Conservation (phyloP, 2,113 vertebrate genomes). For the Callorhinus ursinus region DNA sequence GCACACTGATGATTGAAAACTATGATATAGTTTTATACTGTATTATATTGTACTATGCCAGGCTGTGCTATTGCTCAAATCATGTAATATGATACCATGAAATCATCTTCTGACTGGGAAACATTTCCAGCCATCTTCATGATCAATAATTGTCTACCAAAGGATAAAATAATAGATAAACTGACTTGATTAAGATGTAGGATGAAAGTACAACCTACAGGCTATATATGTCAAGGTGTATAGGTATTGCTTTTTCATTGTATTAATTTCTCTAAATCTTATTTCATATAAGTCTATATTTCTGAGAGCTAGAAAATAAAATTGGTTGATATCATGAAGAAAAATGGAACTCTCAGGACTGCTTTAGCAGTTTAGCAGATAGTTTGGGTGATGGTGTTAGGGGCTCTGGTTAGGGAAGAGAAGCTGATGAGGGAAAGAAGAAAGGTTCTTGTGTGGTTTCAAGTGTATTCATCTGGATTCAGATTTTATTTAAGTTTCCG, state of each 20-base stretch:
- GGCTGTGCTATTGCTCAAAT: background rate
- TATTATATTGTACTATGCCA: background rate
- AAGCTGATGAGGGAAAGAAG: slow-evolving; percentile 51
- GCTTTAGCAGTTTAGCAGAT: slow-evolving; percentile 2
- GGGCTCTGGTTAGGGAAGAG: background rate
- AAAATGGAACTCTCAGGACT: slow-evolving; percentile 23
- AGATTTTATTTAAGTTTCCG: slow-evolving; percentile 70
- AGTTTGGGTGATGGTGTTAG: slow-evolving; percentile 21
- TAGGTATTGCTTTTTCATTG: background rate
- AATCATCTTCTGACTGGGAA: background rate
- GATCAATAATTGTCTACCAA: slow-evolving; percentile 19
- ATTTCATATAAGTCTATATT: slow-evolving; percentile 6
- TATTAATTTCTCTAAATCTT: slow-evolving; percentile 8
- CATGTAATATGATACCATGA: background rate
- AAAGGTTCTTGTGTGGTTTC: slow-evolving; percentile 61
- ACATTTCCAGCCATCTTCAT: slow-evolving; percentile 6
- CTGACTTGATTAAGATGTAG: background rate
- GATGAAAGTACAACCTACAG: background rate
- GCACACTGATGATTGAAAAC: background rate
- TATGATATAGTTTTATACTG: background rate
- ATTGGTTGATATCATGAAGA: slow-evolving; percentile 24
- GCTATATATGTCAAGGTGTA: background rate
- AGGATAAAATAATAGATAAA: slow-evolving; percentile 29
- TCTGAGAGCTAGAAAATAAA: background rate
- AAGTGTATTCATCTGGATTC: slow-evolving; percentile 62